These are phyloP conservation scores for Calidris pugnax DNA, from an alignment of 2,113 vertebrate species.

Conservation along the genomic window DNA sequence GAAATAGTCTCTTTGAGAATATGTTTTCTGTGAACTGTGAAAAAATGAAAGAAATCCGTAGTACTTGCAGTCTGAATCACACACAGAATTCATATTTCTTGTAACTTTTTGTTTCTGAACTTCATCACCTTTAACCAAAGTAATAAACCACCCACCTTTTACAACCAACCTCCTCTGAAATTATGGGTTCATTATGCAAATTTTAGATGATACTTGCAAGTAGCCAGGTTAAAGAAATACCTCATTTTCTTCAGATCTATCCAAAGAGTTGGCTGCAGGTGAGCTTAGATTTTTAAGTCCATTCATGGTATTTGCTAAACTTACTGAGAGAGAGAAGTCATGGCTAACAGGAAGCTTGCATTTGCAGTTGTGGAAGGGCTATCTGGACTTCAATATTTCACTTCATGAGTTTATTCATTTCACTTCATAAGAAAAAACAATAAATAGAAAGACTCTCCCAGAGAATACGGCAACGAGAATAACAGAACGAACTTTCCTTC, in stretches of 20 bases:
- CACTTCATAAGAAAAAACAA: background rate
- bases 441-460: background rate
- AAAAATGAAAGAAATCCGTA: slow-evolving; percentile 41
- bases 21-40: slow-evolving; percentile 28
- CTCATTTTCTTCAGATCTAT: background rate
- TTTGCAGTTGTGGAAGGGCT: background rate
- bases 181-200: background rate
- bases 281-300: background rate
- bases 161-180: background rate
- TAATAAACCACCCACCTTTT: background rate
- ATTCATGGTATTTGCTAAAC: background rate
- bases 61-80: background rate
- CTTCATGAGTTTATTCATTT: background rate
- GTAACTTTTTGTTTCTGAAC: slow-evolving; percentile 23
- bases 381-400: background rate
- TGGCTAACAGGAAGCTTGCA: background rate
- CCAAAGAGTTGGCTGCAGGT: background rate
- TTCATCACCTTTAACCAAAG: slow-evolving; percentile 20
- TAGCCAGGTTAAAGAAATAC: background rate
- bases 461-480: background rate
- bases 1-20: slow-evolving; percentile 36
- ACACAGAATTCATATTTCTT: background rate
- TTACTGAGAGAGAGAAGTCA: background rate
- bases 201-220: background rate
- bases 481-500: background rate